These are phyloP conservation scores for Hermodice carunculata DNA, from an alignment of 2,888 invertebrate species.

Conservation along the genomic window DNA sequence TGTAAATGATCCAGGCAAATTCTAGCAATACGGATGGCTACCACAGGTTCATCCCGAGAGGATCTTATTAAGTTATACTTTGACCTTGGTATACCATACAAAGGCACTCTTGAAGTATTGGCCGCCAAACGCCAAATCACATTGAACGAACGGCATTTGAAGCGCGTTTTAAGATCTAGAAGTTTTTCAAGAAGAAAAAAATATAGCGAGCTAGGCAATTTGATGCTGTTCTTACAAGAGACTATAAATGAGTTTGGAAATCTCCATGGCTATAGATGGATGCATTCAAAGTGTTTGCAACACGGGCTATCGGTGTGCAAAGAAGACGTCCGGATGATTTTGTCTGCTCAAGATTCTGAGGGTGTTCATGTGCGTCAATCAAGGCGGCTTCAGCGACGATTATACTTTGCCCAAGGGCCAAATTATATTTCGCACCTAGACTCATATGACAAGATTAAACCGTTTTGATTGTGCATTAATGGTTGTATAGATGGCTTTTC, in stretches of 20 bases:
- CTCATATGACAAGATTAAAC: slow-evolving; percentile 39
- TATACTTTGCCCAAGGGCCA: slow-evolving; percentile 34
- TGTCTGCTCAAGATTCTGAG: background rate
- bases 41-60: background rate
- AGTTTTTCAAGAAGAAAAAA: background rate
- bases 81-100: background rate
- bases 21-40: background rate
- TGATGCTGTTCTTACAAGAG: background rate
- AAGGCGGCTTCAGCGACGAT: too few relatives aligned
- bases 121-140: background rate
- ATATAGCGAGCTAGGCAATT: background rate
- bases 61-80: background rate
- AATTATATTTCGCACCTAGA: slow-evolving; percentile 42
- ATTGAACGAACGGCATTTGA: background rate
- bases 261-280: background rate
- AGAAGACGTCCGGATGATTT: too few relatives aligned
- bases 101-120: background rate
- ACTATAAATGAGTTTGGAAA: background rate
- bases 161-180: background rate
- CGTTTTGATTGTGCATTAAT: slow-evolving; percentile 39
- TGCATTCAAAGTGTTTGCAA: background rate
- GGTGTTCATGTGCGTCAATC: too few relatives aligned
- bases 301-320: background rate
- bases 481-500: slow-evolving; percentile 41
- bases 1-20: too few relatives aligned